Evolutionary conservation across 2,797 vertebrate genomes (phyloP).

Genomic region (Manis javanica): DNA sequence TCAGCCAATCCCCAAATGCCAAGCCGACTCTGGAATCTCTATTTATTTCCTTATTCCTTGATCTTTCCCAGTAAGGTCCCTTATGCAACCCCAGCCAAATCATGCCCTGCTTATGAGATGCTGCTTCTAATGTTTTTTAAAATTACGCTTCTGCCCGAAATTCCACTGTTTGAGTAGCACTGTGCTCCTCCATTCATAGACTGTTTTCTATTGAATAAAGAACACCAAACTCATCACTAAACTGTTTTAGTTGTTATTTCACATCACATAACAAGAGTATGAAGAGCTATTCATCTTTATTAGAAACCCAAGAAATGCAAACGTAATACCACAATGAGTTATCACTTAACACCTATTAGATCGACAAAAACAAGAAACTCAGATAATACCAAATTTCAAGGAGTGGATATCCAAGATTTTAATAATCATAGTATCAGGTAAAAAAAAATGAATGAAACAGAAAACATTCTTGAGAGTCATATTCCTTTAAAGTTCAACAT

Average conservation of each 20-base stretch:
- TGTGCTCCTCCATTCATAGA: neutral
- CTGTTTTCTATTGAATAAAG: neutral
- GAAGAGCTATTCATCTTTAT: slow-evolving; percentile 16
- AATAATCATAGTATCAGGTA: neutral
- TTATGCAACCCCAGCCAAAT: neutral
- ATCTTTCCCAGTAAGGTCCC: neutral
- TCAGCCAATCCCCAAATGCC: neutral
- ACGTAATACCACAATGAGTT: neutral
- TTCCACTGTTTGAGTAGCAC: neutral
- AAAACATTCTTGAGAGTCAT: neutral
- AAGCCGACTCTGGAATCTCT: neutral
- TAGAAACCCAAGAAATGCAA: neutral
- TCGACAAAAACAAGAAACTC: neutral
- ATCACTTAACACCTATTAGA: neutral
- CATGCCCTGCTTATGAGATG: neutral
- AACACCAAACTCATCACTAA: neutral
- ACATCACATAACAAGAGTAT: neutral
- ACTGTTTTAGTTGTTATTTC: neutral
- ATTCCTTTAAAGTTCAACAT: slow-evolving; percentile 42
- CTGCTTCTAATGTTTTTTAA: neutral
- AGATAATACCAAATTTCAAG: neutral
- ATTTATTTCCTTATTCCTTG: neutral
- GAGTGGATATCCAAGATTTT: neutral
- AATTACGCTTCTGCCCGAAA: neutral
- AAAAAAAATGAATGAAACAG: neutral